Conservation (phyloP, 2,113 vertebrate species). For the Sebastes schlegelii region DNA sequence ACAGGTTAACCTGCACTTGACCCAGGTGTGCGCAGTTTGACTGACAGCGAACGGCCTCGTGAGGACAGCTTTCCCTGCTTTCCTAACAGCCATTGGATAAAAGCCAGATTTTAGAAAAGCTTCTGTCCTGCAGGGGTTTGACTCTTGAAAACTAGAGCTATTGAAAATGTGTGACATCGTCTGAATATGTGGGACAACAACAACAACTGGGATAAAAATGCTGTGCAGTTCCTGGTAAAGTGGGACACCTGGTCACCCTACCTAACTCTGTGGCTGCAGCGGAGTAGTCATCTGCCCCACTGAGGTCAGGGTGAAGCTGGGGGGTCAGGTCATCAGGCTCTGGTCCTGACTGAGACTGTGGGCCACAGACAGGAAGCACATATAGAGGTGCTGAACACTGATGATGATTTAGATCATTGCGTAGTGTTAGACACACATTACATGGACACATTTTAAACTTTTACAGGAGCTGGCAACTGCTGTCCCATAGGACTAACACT, state of each 20-base stretch:
- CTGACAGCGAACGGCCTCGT: too few relatives aligned
- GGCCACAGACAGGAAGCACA: constrained; percentile 1
- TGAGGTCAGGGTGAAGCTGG: constrained; percentile 7
- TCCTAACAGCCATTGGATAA: too few relatives aligned
- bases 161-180: not conserved
- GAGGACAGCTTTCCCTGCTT: too few relatives aligned
- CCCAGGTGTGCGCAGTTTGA: too few relatives aligned
- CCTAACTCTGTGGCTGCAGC: constrained; percentile 16
- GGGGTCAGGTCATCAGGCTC: not conserved
- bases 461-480: not conserved
- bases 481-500: rapidly evolving
- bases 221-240: too few relatives aligned
- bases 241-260: not conserved
- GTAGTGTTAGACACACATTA: not conserved
- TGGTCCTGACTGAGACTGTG: constrained; percentile 33
- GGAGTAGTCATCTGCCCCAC: not conserved
- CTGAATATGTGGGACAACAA: too few relatives aligned
- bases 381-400: not conserved
- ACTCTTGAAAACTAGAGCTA: too few relatives aligned
- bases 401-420: not conserved
- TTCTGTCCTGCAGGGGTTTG: too few relatives aligned
- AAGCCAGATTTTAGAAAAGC: too few relatives aligned
- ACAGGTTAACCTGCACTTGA: too few relatives aligned
- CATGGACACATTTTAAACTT: not conserved
- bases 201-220: too few relatives aligned